phyloP scores from a whole-genome alignment of 2,888 invertebrate genomes.

The Crioceris asparagi region DNA sequence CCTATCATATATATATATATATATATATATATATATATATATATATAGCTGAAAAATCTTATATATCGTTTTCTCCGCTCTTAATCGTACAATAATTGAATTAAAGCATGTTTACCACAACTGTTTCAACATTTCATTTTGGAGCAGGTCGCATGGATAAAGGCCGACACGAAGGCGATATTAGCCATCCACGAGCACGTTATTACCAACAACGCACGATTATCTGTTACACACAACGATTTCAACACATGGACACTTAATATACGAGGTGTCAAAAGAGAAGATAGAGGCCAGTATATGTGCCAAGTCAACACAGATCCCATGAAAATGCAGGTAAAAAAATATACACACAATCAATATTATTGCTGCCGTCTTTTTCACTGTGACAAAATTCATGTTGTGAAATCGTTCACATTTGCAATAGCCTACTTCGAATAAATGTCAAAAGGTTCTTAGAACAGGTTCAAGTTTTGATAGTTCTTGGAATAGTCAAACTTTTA shows the following conservation, averaged over 20 bases:
- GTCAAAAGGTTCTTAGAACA: slow-evolving; percentile 17
- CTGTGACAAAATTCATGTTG: slow-evolving; percentile 2
- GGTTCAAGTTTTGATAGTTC: no score
- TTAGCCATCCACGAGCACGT: slow-evolving; percentile 89
- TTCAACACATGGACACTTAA: slow-evolving; percentile 88
- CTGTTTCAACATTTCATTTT: slow-evolving; percentile 23
- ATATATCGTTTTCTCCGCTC: no score
- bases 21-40: no score
- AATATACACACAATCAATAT: slow-evolving; percentile 9
- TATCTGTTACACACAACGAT: slow-evolving; percentile 84
- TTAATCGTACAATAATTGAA: no score
- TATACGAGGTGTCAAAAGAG: slow-evolving; percentile 72
- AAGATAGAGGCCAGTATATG: slow-evolving; percentile 86
- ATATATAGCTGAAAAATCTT: no score
- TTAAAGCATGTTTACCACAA: slow-evolving; percentile 23
- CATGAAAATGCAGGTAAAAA: slow-evolving; percentile 89
- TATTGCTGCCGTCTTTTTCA: not conserved
- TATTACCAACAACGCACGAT: slow-evolving; percentile 83
- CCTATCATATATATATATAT: no score
- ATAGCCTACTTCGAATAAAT: no score
- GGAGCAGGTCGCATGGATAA: slow-evolving; percentile 85
- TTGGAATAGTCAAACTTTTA: no score
- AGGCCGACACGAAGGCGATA: slow-evolving; percentile 87
- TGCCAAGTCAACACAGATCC: slow-evolving; percentile 92
- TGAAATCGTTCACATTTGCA: slow-evolving; percentile 14